Evolutionary conservation across 2,113 vertebrate genomes (phyloP).

Genomic region (Xyrauchen texanus): DNA sequence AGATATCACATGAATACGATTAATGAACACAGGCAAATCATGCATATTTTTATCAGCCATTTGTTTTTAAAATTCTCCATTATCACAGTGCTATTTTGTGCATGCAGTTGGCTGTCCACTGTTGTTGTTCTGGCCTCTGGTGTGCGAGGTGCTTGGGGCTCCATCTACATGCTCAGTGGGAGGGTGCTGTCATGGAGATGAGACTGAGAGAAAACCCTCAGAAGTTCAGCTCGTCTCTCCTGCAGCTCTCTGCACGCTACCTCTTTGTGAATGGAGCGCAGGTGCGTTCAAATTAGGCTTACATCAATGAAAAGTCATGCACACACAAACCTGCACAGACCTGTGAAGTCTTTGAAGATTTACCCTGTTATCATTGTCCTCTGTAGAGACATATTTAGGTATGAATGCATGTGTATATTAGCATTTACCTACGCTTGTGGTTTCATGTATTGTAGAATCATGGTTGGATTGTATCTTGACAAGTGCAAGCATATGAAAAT

Average conservation of each 20-base stretch:
- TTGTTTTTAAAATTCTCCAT: too few species aligned
- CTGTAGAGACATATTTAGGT: background rate
- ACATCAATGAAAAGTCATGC: background rate
- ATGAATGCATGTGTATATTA: background rate
- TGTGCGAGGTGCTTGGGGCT: conserved; percentile 78
- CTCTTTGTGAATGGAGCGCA: conserved; percentile 89
- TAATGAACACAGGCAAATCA: too few species aligned
- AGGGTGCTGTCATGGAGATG: conserved; percentile 89
- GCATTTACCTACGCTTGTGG: too few species aligned
- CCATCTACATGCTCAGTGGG: conserved; percentile 66
- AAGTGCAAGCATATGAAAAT: too few species aligned
- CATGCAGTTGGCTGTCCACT: conserved; percentile 84
- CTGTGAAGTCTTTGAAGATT: background rate
- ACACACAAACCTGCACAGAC: background rate
- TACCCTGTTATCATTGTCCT: background rate
- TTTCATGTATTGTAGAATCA: too few species aligned
- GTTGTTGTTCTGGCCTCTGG: conserved; percentile 93
- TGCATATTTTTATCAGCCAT: too few species aligned
- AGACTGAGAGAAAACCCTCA: conserved; percentile 85
- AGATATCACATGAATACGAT: too few species aligned
- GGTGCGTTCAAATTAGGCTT: conserved; percentile 64
- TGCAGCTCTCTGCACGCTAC: conserved; percentile 89
- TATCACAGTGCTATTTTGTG: background rate
- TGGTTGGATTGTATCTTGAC: too few species aligned
- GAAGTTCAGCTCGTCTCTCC: conserved; percentile 81